Base-by-base conservation (phyloP, 2,113 vertebrate species). In the Alethe castanea region DNA sequence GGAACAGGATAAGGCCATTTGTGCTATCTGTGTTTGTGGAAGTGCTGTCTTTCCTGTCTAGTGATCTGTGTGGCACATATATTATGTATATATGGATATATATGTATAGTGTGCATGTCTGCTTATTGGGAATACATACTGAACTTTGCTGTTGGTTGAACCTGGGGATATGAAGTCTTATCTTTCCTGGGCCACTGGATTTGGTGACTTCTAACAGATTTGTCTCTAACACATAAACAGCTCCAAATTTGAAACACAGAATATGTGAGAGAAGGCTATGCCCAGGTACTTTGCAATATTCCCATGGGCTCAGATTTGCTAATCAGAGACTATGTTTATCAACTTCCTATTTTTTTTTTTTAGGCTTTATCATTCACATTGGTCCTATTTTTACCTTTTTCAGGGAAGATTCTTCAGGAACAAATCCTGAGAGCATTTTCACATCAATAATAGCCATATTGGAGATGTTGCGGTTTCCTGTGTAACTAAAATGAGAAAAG, bases 361-460 rank as follows among this genome's bases (percentile, higher is more conserved):
- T 28, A 65, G 33, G 14, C 18, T 72, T 65, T 76, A n/a, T 20
- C 23, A 69, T 59, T 62, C 5, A 60, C 5, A 28, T 22, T 25
- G 3, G 11, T 69, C 28, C 6, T 13, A 11, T 67, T 70, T 69
- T 97, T 97, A 98, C 97, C 97, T 97, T 45, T 66, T 93, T 12
- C 33, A 97, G 76, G 19, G 97, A 98, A 65, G 97, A 92, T n/a
- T 85, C 59, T 60, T 94, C 24, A 28, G 97, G 95, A 72, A 90
- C 84, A 91, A 96, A 98, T 53, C 98, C 98, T 4, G 98, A 98
- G 14, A 98, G 96, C 97, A 98, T 97, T 94, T 97, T 98, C 66
- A 98, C 81, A 4, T 98, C 96, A 80, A 98, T 76, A 66, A 98
- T 86, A 61, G 95, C 98, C 97, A 97, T 97, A n/a, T 96, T 97